A percentile compares a stretch with the other conserved stretches of the same genome.
Evolutionary conservation across 1,140 invertebrate species (phyloP).

Genomic region (Caenorhabditis tropicalis): DNA sequence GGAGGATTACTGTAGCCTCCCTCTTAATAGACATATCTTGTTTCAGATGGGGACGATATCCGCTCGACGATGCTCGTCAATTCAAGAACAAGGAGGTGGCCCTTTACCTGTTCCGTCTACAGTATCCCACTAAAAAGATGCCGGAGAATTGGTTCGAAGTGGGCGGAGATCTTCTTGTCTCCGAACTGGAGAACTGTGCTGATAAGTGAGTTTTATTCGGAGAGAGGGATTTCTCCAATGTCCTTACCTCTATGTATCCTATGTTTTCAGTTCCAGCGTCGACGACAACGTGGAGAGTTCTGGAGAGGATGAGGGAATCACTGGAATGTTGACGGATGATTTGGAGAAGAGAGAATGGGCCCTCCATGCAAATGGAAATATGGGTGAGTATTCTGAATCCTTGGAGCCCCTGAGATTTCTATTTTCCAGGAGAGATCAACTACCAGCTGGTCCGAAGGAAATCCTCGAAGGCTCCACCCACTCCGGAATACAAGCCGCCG

Average conservation of each 20-base stretch:
- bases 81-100: slow-evolving; percentile 64
- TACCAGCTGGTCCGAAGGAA: neutral
- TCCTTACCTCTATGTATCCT: neutral
- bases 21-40: neutral
- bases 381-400: neutral
- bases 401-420: neutral
- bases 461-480: slow-evolving; percentile 13
- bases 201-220: neutral
- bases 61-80: slow-evolving; percentile 67
- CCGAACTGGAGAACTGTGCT: neutral
- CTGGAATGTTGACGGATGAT: slow-evolving; percentile 28
- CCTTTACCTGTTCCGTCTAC: neutral
- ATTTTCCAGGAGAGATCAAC: slow-evolving; percentile 6
- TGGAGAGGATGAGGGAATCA: slow-evolving; percentile 21
- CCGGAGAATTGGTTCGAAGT: slow-evolving; percentile 34
- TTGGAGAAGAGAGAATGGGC: slow-evolving; percentile 34
- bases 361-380: slow-evolving; percentile 30
- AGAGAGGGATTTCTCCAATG: neutral
- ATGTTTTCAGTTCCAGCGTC: neutral
- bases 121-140: slow-evolving; percentile 22
- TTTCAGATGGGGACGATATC: slow-evolving; percentile 68
- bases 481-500: neutral
- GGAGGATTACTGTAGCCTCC: neutral
- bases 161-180: neutral
- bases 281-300: slow-evolving; percentile 6